These are phyloP conservation scores for Cephalotes varians DNA, from an alignment of 2,888 invertebrate species.

Conservation along the genomic window DNA sequence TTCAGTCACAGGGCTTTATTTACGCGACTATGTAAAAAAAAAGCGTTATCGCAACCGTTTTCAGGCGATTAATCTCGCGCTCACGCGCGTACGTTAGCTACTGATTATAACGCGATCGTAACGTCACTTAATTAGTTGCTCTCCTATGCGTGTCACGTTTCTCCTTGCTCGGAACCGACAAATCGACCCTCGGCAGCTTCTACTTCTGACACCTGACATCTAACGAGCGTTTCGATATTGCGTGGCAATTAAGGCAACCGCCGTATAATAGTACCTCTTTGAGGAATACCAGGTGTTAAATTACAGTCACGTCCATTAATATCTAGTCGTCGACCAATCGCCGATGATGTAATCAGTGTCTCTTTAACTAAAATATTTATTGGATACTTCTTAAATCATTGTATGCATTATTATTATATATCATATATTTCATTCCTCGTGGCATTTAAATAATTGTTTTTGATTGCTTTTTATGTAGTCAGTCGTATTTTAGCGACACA, in stretches of 20 bases:
- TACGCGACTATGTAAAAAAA: constrained; percentile 65
- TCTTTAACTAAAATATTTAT: not conserved
- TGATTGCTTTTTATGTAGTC: not conserved
- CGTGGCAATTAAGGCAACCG: constrained; percentile 65
- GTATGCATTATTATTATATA: not conserved
- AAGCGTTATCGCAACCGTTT: constrained; percentile 73
- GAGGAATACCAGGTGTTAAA: constrained; percentile 62
- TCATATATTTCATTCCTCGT: not conserved
- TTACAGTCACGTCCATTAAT: constrained; percentile 63
- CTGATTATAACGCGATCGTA: constrained; percentile 73
- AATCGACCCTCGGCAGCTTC: constrained; percentile 48
- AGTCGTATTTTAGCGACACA: not conserved
- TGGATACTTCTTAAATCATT: not conserved
- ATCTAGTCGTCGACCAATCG: no score
- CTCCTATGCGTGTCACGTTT: not conserved
- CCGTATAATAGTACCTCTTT: constrained; percentile 62
- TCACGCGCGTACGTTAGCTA: constrained; percentile 73
- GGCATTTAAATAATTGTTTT: not conserved
- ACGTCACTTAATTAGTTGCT: constrained; percentile 68
- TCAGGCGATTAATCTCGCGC: constrained; percentile 76
- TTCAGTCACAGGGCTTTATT: constrained; percentile 64
- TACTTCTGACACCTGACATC: constrained; percentile 43
- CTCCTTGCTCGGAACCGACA: not conserved
- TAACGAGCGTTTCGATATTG: constrained; percentile 56
- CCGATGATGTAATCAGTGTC: not conserved